Percentiles rank a stretch among this genome's conserved stretches.
Evolutionary conservation across 2,797 vertebrate species (phyloP).

Genomic region (Threskiornis aethiopicus): DNA sequence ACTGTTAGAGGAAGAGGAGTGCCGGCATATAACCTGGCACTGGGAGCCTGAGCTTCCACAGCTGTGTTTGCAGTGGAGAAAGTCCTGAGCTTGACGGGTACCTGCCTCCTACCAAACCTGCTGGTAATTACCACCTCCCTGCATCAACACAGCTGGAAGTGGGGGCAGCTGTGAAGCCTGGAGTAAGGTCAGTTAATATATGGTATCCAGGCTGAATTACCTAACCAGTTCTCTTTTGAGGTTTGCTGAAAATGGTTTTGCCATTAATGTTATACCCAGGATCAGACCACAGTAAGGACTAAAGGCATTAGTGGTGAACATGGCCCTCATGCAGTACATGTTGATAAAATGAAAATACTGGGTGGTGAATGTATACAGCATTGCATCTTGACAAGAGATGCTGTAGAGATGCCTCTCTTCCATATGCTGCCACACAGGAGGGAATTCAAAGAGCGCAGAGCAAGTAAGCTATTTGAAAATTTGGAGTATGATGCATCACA

Average conservation of each 20-base stretch:
- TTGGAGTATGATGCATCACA: neutral
- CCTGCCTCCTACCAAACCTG: accelerated
- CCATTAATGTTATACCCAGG: neutral
- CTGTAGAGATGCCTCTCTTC: neutral
- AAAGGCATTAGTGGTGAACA: neutral
- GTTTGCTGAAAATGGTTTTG: neutral
- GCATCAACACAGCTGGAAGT: neutral
- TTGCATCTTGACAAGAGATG: neutral
- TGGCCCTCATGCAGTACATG: neutral
- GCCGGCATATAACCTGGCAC: neutral
- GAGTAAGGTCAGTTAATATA: neutral
- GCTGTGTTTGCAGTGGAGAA: neutral
- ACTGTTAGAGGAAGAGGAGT: neutral
- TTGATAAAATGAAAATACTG: neutral
- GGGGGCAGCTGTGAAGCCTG: neutral
- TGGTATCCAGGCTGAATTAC: neutral
- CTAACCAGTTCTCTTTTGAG: neutral
- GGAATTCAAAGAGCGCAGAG: neutral
- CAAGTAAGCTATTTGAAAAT: neutral
- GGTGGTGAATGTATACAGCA: neutral
- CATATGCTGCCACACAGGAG: neutral
- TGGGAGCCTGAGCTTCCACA: neutral
- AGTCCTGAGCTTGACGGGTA: neutral
- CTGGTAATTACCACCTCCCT: neutral
- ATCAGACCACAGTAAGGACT: neutral